Percentiles rank a stretch among this genome's conserved stretches.
Evolutionary conservation across 2,113 vertebrate species (phyloP).

Genomic region (Siphamia tubifer): DNA sequence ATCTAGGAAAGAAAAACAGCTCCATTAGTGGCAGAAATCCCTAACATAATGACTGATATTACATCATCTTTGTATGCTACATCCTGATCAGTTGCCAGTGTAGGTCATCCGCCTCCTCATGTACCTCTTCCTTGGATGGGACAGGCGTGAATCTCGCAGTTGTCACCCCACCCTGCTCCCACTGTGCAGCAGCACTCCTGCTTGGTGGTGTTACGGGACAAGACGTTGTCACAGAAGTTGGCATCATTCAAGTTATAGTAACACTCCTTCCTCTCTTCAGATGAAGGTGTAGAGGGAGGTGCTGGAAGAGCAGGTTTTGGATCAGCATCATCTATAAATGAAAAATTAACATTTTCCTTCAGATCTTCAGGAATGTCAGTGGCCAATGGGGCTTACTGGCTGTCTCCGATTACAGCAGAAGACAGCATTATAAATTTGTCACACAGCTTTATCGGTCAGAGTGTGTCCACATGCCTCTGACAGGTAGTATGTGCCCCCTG

Average conservation of each 20-base stretch:
- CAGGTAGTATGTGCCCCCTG: conserved; percentile 38
- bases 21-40: neutral
- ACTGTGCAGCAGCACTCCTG: conserved; percentile 82
- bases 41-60: neutral
- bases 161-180: conserved; percentile 79
- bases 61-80: neutral
- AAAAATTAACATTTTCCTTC: neutral
- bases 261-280: conserved; percentile 75
- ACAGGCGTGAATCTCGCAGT: conserved; percentile 80
- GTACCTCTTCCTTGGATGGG: conserved; percentile 71
- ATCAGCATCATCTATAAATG: neutral
- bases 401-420: too few relatives aligned
- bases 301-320: neutral
- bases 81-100: neutral
- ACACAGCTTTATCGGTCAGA: neutral
- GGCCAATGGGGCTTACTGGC: too few relatives aligned
- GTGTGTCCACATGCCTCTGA: conserved; percentile 23
- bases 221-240: conserved; percentile 79
- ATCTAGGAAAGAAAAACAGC: conserved; percentile 68
- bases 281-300: neutral
- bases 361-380: neutral
- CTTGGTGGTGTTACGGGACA: conserved; percentile 78
- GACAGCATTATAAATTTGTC: too few relatives aligned
- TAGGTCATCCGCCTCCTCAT: neutral
- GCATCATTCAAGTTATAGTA: conserved; percentile 78